phyloP scores from a whole-genome alignment of 92 coral and sea anemone genomes.

The Heliopora coerulea region DNA sequence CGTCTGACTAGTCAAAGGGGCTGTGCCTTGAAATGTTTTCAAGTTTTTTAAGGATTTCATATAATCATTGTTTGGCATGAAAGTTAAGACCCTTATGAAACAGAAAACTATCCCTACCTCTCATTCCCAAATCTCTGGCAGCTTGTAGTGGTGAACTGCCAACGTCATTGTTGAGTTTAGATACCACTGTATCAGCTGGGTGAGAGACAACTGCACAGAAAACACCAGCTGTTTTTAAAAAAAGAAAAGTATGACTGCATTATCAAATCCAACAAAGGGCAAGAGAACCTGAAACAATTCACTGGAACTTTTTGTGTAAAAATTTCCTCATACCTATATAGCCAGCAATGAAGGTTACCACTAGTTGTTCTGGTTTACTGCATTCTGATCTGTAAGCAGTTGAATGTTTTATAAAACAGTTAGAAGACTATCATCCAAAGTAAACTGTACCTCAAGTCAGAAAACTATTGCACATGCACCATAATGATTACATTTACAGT shows the following conservation, averaged over 20 bases:
- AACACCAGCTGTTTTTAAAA: conserved; percentile 72
- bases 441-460: too few relatives aligned
- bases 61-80: too few relatives aligned
- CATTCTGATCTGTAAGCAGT: conserved; percentile 70
- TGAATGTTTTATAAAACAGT: conserved; percentile 3
- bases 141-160: conserved; percentile 96
- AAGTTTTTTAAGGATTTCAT: too few relatives aligned
- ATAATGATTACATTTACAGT: too few relatives aligned
- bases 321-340: conserved; percentile 96
- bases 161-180: conserved; percentile 91
- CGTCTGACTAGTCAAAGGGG: too few relatives aligned
- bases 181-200: conserved; percentile 98
- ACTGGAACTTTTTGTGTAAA: too few relatives aligned
- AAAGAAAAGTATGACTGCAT: neutral
- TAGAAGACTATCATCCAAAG: too few relatives aligned
- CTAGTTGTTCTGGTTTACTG: conserved; percentile 83
- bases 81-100: too few relatives aligned
- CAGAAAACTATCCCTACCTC: conserved; percentile 44
- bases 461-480: too few relatives aligned
- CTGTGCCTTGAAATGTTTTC: too few relatives aligned
- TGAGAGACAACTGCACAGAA: conserved; percentile 98
- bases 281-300: too few relatives aligned
- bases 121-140: conserved; percentile 94
- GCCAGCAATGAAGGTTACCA: conserved; percentile 97
- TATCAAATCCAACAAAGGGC: too few relatives aligned